Percentiles rank a stretch among this genome's conserved stretches.
Evolutionary conservation across 2,888 invertebrate genomes (phyloP).

Genomic region (Drosophila mayaguana): DNA sequence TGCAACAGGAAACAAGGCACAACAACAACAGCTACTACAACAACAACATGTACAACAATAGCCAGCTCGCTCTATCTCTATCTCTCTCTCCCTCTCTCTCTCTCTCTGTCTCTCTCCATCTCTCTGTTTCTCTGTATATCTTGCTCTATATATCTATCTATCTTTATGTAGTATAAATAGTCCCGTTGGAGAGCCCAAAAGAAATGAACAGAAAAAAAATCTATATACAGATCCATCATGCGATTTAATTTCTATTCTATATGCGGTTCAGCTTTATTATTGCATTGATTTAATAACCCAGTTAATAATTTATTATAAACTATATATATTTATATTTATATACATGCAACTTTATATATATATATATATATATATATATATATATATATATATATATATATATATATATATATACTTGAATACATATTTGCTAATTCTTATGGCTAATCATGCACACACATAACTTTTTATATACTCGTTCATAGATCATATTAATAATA

Average conservation of each 20-base stretch:
- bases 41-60: conserved; percentile 34
- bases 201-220: neutral
- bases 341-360: conserved; percentile 11
- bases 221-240: conserved; percentile 69
- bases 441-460: conserved; percentile 51
- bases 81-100: conserved; percentile 37
- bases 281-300: conserved; percentile 75
- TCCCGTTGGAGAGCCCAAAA: conserved; percentile 44
- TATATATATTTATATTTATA: conserved; percentile 48
- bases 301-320: conserved; percentile 71
- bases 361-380: conserved; percentile 35
- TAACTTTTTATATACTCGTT: conserved; percentile 1
- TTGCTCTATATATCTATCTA: conserved; percentile 38
- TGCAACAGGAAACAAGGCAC: conserved; percentile 16
- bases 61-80: conserved; percentile 26
- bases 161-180: conserved; percentile 52
- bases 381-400: conserved; percentile 10
- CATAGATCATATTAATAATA: neutral
- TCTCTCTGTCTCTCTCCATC: conserved; percentile 46
- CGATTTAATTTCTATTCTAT: conserved; percentile 86
- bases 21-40: conserved; percentile 18
- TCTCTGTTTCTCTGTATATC: conserved; percentile 16
- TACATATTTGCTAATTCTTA: conserved; percentile 56
- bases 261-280: conserved; percentile 86
- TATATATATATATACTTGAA: conserved; percentile 35